Evolutionary conservation across 53 echinoderm and acorn worm species (phyloP).

Genomic region (Antedon mediterranea): DNA sequence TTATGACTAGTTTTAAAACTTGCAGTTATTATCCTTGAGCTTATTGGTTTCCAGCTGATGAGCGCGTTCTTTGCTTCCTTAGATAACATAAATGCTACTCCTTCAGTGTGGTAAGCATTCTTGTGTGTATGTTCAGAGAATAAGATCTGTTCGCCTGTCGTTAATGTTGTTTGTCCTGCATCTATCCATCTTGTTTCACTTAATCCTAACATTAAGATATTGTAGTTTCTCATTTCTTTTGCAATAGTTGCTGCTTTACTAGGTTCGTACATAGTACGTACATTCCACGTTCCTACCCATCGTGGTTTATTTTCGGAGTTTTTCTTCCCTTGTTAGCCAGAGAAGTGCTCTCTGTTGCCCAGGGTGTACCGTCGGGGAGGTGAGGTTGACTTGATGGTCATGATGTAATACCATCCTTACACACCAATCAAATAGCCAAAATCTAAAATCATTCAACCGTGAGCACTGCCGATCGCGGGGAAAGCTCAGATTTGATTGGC

Average conservation of each 20-base stretch:
- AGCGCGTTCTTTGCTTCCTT: not conserved
- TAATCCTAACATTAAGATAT: slow-evolving; percentile 11
- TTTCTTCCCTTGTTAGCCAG: no score
- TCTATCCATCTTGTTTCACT: slow-evolving; percentile 16
- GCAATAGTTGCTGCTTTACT: not conserved
- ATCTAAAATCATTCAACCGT: no score
- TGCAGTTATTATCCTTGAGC: slow-evolving; percentile 8
- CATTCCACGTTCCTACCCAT: slow-evolving; percentile 14
- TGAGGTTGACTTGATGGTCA: no score
- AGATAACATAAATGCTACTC: slow-evolving; percentile 5
- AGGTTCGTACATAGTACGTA: slow-evolving; percentile 18
- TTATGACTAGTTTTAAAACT: slow-evolving; percentile 6
- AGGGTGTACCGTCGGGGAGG: no score
- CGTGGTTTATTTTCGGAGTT: no score
- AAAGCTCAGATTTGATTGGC: no score
- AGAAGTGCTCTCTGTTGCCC: no score
- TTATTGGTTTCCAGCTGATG: not conserved
- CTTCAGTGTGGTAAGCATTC: slow-evolving; percentile 2
- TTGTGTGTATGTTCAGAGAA: slow-evolving; percentile 2
- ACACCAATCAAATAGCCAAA: no score
- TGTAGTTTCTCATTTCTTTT: slow-evolving; percentile 9
- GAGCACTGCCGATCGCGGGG: no score
- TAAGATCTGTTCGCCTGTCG: not conserved
- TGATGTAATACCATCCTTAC: no score
- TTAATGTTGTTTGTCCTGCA: not conserved